Percentiles rank a stretch among this genome's conserved stretches.
phyloP scores from a whole-genome alignment of 2,113 vertebrate species.

The Podarcis raffonei region DNA sequence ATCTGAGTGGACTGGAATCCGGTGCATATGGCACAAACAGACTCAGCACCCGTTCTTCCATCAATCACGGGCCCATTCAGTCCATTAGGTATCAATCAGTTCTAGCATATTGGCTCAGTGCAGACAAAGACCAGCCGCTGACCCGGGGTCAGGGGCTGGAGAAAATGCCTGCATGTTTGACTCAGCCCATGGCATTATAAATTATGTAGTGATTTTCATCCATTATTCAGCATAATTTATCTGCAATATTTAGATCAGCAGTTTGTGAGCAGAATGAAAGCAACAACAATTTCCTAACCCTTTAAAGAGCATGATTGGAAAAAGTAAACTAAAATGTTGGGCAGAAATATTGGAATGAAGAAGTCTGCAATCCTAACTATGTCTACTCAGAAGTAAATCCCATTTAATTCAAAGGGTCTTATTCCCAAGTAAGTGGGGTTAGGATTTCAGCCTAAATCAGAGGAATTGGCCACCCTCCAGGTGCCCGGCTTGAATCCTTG shows the following conservation, averaged over 20 bases:
- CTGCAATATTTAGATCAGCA: conserved; percentile 75
- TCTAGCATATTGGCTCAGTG: neutral
- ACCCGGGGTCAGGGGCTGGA: conserved; percentile 26
- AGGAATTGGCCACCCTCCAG: no score
- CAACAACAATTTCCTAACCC: conserved; percentile 48
- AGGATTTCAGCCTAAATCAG: no score
- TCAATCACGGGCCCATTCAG: neutral
- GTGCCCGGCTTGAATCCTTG: no score
- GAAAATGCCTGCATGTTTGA: conserved; percentile 24
- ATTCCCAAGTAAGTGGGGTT: no score
- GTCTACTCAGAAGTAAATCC: no score
- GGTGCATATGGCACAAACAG: neutral
- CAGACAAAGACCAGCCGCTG: neutral
- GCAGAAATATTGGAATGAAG: conserved; percentile 8
- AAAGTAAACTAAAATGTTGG: neutral
- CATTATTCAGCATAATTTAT: conserved; percentile 81
- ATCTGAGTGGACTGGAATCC: neutral
- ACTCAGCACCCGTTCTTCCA: neutral
- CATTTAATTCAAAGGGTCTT: no score
- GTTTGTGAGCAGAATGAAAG: conserved; percentile 54
- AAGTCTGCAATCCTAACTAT: neutral
- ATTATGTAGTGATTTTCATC: conserved; percentile 76
- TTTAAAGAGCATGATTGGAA: conserved; percentile 50
- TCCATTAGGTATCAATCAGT: neutral
- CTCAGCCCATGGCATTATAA: conserved; percentile 65